These are phyloP conservation scores for Eupeodes luniger DNA, from an alignment of 2,888 invertebrate species.

Conservation along the genomic window DNA sequence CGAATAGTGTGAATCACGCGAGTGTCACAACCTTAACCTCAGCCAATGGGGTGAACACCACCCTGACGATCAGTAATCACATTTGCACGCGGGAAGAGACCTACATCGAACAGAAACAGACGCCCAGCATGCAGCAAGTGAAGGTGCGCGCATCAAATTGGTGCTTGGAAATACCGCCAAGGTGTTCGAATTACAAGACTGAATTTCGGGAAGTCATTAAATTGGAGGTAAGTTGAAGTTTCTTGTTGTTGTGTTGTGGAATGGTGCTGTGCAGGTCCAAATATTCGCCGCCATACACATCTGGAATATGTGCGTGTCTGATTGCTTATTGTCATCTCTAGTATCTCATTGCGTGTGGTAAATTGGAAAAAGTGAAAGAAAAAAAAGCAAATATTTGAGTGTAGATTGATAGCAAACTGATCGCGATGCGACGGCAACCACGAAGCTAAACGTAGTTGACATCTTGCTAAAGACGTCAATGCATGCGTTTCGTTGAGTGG, in stretches of 20 bases:
- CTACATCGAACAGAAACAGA: conserved; percentile 85
- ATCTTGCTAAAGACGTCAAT: background rate
- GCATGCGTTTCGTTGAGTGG: background rate
- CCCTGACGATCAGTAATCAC: conserved; percentile 76
- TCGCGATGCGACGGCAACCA: no score
- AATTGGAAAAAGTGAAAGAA: no score
- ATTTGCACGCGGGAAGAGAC: conserved; percentile 83
- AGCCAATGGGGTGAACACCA: conserved; percentile 47
- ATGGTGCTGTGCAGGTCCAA: background rate
- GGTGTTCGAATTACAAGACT: conserved; percentile 90
- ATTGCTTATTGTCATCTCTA: background rate
- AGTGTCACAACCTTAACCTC: conserved; percentile 78
- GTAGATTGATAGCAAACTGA: background rate
- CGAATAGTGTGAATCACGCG: conserved; percentile 74
- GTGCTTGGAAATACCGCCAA: conserved; percentile 92
- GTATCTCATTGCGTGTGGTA: background rate
- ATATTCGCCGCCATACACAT: background rate
- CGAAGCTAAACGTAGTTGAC: background rate
- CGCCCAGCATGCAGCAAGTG: conserved; percentile 86
- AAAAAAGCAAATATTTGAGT: background rate
- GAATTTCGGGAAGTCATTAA: conserved; percentile 89
- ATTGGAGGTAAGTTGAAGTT: conserved; percentile 86
- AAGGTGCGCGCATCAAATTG: conserved; percentile 89
- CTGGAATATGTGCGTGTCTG: no score
- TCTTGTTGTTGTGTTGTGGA: background rate